Percentiles rank a stretch among this genome's conserved stretches.
Conservation (phyloP, 2,888 invertebrate species). For the Lomographa bimaculata region DNA sequence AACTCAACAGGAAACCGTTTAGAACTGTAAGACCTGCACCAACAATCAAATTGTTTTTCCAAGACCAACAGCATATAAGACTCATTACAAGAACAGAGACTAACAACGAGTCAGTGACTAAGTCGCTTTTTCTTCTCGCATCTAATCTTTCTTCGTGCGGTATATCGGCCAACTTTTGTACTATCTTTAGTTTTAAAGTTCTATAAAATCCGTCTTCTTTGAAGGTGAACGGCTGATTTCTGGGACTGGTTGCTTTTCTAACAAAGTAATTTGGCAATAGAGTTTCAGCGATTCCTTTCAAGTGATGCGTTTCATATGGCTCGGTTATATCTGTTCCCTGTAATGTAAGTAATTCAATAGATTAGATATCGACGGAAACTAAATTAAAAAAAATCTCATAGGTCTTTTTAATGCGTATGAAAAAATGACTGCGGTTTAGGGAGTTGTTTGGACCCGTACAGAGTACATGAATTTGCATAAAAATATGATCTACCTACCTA, state of each 20-base stretch:
- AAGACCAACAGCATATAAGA: conserved; percentile 58
- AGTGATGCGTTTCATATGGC: conserved; percentile 85
- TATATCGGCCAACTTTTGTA: conserved; percentile 80
- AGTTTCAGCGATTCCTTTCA: conserved; percentile 81
- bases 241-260: conserved; percentile 82
- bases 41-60: conserved; percentile 48
- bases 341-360: conserved; percentile 38
- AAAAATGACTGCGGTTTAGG: too few species aligned
- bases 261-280: conserved; percentile 87
- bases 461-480: too few species aligned
- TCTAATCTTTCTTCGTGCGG: conserved; percentile 54
- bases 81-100: conserved; percentile 47
- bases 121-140: conserved; percentile 58
- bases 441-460: too few species aligned
- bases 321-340: conserved; percentile 87
- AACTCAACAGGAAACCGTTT: conserved; percentile 52
- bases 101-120: conserved; percentile 54
- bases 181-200: conserved; percentile 86
- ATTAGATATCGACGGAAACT: too few species aligned
- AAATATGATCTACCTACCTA: too few species aligned
- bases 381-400: too few species aligned
- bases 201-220: conserved; percentile 90
- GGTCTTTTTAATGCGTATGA: too few species aligned
- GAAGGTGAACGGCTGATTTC: conserved; percentile 90
- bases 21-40: conserved; percentile 50